These are phyloP conservation scores for Cataglyphis rosenhaueri DNA, from an alignment of 2,888 invertebrate genomes.

Conservation along the genomic window DNA sequence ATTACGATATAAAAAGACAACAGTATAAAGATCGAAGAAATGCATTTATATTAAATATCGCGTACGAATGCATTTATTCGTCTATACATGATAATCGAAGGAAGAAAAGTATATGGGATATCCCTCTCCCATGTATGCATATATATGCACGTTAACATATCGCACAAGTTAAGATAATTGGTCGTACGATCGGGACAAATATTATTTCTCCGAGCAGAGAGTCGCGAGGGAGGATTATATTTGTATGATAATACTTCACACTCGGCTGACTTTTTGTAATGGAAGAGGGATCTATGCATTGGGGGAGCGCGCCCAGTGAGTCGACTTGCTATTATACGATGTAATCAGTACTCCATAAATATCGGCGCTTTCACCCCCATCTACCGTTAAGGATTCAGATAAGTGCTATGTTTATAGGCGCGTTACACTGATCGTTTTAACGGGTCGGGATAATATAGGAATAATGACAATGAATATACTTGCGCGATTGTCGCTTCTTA, in stretches of 20 bases:
- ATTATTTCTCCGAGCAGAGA: slow-evolving; percentile 70
- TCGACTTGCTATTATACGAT: slow-evolving; percentile 71
- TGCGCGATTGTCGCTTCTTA: background rate
- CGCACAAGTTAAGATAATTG: slow-evolving; percentile 73
- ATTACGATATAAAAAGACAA: background rate
- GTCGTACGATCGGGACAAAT: slow-evolving; percentile 72
- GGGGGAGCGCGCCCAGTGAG: slow-evolving; percentile 68
- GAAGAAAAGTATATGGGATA: slow-evolving; percentile 8
- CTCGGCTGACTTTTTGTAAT: slow-evolving; percentile 64
- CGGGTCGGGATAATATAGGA: slow-evolving; percentile 5
- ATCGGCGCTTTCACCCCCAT: slow-evolving; percentile 67
- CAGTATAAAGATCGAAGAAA: background rate
- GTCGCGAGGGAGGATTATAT: slow-evolving; percentile 71
- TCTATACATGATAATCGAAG: background rate
- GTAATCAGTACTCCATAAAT: slow-evolving; percentile 74
- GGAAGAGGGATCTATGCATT: slow-evolving; percentile 57
- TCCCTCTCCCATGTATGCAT: slow-evolving; percentile 8
- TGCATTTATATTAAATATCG: slow-evolving; percentile 1
- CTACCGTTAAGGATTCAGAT: slow-evolving; percentile 55
- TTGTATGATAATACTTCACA: slow-evolving; percentile 75
- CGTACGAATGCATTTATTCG: slow-evolving; percentile 14
- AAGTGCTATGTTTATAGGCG: slow-evolving; percentile 45
- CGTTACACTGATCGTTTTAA: slow-evolving; percentile 38
- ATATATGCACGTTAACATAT: slow-evolving; percentile 63
- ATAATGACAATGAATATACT: slow-evolving; percentile 9